phyloP scores from a whole-genome alignment of 2,888 invertebrate genomes.

The Tridacna crocea region DNA sequence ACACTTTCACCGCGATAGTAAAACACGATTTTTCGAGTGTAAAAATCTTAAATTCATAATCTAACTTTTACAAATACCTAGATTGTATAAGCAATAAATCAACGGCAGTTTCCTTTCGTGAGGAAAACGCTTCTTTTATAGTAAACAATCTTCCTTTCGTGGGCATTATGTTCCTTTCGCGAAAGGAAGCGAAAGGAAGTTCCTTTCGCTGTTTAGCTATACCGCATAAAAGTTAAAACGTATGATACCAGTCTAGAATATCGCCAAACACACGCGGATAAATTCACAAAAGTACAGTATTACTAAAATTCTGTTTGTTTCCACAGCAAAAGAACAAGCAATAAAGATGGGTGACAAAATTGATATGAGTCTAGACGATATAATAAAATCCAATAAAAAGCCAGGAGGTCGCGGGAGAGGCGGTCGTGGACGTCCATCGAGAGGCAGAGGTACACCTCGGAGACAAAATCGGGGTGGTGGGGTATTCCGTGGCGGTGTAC shows the following conservation, averaged over 20 bases:
- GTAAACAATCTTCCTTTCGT: too few species aligned
- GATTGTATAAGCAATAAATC: too few species aligned
- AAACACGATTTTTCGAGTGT: too few species aligned
- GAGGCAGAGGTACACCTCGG: conserved; percentile 62
- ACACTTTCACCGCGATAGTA: too few species aligned
- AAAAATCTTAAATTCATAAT: too few species aligned
- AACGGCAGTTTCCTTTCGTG: too few species aligned
- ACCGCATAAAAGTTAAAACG: not conserved
- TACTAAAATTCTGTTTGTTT: not conserved
- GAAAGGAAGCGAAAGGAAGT: too few species aligned
- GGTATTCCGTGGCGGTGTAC: conserved; percentile 80
- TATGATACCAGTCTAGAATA: conserved; percentile 20
- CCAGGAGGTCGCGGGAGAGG: conserved; percentile 83
- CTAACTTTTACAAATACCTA: too few species aligned
- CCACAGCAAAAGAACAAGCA: not conserved
- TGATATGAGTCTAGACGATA: conserved; percentile 98
- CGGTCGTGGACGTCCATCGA: conserved; percentile 81
- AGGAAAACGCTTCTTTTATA: too few species aligned
- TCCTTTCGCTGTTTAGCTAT: too few species aligned
- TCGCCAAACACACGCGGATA: conserved; percentile 62
- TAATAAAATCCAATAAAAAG: conserved; percentile 92
- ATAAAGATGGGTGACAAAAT: conserved; percentile 94
- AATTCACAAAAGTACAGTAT: conserved; percentile 32
- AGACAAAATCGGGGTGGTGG: conserved; percentile 67
- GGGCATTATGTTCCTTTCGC: too few species aligned